Evolutionary conservation across 2,113 vertebrate species (phyloP).

Genomic region (Hippoglossus stenolepis): DNA sequence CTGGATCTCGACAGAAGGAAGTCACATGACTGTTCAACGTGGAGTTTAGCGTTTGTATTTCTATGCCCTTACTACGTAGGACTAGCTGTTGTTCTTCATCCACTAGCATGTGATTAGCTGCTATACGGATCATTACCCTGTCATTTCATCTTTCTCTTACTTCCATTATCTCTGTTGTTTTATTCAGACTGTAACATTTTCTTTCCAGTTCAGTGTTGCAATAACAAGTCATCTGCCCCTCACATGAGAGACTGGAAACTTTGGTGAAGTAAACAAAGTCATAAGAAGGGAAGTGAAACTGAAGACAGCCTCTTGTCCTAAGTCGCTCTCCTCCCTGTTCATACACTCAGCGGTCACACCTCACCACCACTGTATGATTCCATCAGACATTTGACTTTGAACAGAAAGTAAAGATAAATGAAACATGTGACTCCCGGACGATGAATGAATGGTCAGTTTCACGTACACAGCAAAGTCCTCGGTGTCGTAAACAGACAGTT

Average conservation of each 20-base stretch:
- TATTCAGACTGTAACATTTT: background rate
- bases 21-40: background rate
- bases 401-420: conserved; percentile 8
- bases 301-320: conserved; percentile 14
- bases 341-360: background rate
- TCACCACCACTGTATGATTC: no score
- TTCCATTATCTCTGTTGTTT: background rate
- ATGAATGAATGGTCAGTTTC: conserved; percentile 12
- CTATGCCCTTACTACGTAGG: no score
- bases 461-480: conserved; percentile 27
- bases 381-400: background rate
- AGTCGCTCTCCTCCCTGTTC: background rate
- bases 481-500: background rate
- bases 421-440: background rate
- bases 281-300: conserved; percentile 40
- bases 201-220: background rate
- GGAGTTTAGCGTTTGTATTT: no score
- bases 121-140: no score
- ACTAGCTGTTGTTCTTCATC: no score
- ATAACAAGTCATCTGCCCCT: conserved; percentile 31
- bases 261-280: conserved; percentile 26
- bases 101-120: no score
- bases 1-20: conserved; percentile 6
- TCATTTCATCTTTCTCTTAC: background rate
- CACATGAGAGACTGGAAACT: conserved; percentile 41